Evolutionary conservation across 2,797 vertebrate genomes (phyloP), one percentile per base, ranked within the genome.

Genomic region (Ispidina lecontei): DNA sequence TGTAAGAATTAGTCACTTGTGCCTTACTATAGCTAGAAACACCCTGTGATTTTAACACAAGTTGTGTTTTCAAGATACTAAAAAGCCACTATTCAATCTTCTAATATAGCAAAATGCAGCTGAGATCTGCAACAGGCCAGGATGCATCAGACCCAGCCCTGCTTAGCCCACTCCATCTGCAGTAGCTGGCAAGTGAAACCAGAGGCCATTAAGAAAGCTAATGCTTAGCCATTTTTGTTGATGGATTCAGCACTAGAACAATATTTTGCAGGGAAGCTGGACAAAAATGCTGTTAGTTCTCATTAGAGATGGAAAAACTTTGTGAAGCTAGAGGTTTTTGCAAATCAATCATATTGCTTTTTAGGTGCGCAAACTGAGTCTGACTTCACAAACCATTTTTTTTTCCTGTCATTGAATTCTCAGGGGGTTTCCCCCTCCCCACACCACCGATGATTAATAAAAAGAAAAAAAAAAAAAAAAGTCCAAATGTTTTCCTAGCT

Each of bases 261-360:
- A 95, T 93, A 95, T 96, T 96, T 96, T 95, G 87, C 86, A 93
- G 93, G 80, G 95, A 96, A 96, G 90, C 91, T 69, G 93, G 94
- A 96, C 85, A 95, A 96, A 94, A 94, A 89, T 90, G 84, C 84
- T 93, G 90, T 94, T 95, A 96, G 92, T 93, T 96, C 93, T 96
- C 95, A 95, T 96, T 96, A 96, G 90, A 92, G 88, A 94, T 90
- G 91, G 92, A 94, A 90, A 93, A 96, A 89, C 87, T 95, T 95
- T 87, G 71, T 94, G 94, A 95, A 95, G 90, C 87, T 95, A 47
- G 94, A 92, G 89, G 81, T 88, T 96, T 96, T 95, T 94, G 94
- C 95, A 95, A 96, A 94, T 95, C 95, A 96, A 94, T 94, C 93
- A 96, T 90, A 94, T 70, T 90, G 92, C 93, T 94, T 96, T 96